These are phyloP conservation scores for Volucella zonaria DNA, from an alignment of 2,888 invertebrate species.

Conservation along the genomic window DNA sequence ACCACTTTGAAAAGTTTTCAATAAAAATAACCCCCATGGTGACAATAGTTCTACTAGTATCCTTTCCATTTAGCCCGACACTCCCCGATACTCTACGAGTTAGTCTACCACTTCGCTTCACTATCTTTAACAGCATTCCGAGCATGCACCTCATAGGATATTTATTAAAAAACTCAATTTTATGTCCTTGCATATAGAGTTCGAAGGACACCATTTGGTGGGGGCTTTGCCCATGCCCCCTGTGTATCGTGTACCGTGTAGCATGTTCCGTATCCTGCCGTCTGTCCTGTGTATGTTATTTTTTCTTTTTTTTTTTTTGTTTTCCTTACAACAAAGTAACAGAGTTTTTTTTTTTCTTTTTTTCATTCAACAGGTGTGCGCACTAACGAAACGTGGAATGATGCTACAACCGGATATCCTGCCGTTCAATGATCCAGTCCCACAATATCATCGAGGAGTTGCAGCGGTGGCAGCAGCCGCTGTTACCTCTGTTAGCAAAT, in stretches of 20 bases:
- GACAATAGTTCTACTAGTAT: not conserved
- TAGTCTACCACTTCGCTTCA: not conserved
- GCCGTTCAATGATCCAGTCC: constrained; percentile 80
- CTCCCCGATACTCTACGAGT: too few species aligned
- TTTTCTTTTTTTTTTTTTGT: not conserved
- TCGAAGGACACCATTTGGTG: constrained; percentile 10
- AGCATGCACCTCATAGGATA: constrained; percentile 28
- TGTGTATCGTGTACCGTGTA: too few species aligned
- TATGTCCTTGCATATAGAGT: not conserved
- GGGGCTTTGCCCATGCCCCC: not conserved
- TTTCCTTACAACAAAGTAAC: constrained; percentile 5
- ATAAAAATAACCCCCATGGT: constrained; percentile 8
- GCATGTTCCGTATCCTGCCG: too few species aligned
- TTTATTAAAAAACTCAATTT: constrained; percentile 46
- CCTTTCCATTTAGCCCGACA: too few species aligned
- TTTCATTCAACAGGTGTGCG: constrained; percentile 86
- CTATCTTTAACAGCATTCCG: constrained; percentile 18
- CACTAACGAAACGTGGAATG: constrained; percentile 87
- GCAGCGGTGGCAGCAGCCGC: constrained; percentile 74
- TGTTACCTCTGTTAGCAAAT: constrained; percentile 76
- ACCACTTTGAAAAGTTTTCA: too few species aligned
- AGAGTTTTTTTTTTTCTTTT: constrained; percentile 28
- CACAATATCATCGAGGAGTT: constrained; percentile 72
- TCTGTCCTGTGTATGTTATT: too few species aligned
- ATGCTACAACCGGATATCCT: constrained; percentile 84